Conservation (phyloP, 2,113 vertebrate genomes). For the Andinoacara biseriatus region DNA sequence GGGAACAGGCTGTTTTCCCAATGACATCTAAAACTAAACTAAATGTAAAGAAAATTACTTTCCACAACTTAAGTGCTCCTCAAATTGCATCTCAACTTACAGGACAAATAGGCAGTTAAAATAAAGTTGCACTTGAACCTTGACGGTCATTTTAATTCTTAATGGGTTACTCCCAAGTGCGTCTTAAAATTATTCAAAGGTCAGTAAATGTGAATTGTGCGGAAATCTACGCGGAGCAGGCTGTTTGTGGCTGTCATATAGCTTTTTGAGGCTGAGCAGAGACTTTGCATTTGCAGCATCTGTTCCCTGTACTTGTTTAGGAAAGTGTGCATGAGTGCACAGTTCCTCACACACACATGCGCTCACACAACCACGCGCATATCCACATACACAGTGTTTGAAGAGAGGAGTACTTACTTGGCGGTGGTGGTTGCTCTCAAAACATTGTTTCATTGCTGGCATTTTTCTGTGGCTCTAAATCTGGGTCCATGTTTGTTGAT, state of each 20-base stretch:
- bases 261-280: slow-evolving; percentile 42
- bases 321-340: slow-evolving; percentile 24
- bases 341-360: neutral
- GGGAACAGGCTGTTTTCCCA: slow-evolving; percentile 48
- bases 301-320: slow-evolving; percentile 30
- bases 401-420: slow-evolving; percentile 41
- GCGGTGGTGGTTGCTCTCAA: slow-evolving; percentile 60
- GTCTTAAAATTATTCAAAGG: slow-evolving; percentile 61
- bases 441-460: slow-evolving; percentile 71
- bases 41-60: slow-evolving; percentile 69
- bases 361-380: neutral
- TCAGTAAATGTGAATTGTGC: slow-evolving; percentile 58
- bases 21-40: slow-evolving; percentile 50
- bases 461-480: slow-evolving; percentile 75
- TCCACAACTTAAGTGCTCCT: slow-evolving; percentile 53
- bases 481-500: slow-evolving; percentile 71
- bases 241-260: slow-evolving; percentile 43
- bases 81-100: slow-evolving; percentile 70
- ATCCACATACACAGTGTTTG: neutral
- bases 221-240: slow-evolving; percentile 51
- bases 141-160: slow-evolving; percentile 60
- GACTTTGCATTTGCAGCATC: slow-evolving; percentile 41
- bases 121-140: slow-evolving; percentile 66
- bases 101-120: slow-evolving; percentile 67
- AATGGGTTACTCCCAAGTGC: slow-evolving; percentile 60